Evolutionary conservation across 2,888 invertebrate species (phyloP).

Genomic region (Luperina nickerlii): DNA sequence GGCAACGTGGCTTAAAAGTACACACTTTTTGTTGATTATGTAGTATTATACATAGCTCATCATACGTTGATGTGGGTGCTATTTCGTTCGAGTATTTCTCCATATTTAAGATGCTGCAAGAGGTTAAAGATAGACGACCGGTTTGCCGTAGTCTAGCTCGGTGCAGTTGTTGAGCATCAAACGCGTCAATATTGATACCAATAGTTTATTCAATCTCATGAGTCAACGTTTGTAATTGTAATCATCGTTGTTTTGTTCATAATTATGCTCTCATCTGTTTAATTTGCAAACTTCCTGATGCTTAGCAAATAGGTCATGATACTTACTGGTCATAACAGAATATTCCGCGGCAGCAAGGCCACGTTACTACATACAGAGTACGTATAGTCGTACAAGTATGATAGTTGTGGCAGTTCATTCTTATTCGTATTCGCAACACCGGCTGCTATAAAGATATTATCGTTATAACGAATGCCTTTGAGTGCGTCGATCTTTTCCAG

Average conservation of each 20-base stretch:
- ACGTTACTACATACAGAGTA: conserved; percentile 53
- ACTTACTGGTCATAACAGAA: conserved; percentile 60
- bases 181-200: conserved; percentile 69
- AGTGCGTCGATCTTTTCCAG: conserved; percentile 77
- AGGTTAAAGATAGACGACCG: conserved; percentile 76
- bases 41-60: conserved; percentile 43
- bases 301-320: conserved; percentile 50
- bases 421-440: conserved; percentile 74
- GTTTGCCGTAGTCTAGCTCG: conserved; percentile 64
- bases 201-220: conserved; percentile 52
- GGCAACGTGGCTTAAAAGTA: conserved; percentile 31
- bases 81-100: conserved; percentile 58
- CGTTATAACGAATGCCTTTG: conserved; percentile 74
- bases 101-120: conserved; percentile 72
- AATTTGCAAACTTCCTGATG: conserved; percentile 44
- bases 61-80: conserved; percentile 45
- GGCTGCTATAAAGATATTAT: conserved; percentile 76
- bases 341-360: conserved; percentile 72
- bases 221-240: conserved; percentile 38
- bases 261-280: conserved; percentile 41
- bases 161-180: conserved; percentile 66
- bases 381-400: conserved; percentile 55
- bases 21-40: conserved; percentile 45
- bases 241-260: conserved; percentile 42
- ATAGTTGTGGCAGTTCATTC: conserved; percentile 72